These are phyloP conservation scores for Herminia tarsipennalis DNA, from an alignment of 2,888 invertebrate genomes.

Conservation along the genomic window DNA sequence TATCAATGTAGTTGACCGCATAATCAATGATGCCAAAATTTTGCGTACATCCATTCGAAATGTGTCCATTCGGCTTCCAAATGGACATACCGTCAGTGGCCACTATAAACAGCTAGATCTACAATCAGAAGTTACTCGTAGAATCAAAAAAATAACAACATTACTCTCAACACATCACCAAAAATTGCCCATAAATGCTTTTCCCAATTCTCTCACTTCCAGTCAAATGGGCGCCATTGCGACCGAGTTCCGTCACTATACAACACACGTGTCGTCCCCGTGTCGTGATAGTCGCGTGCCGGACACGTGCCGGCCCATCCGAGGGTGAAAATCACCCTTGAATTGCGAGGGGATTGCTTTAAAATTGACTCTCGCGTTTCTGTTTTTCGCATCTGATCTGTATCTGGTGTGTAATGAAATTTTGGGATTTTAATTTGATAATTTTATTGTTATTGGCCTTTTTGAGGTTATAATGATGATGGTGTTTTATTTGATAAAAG, in stretches of 20 bases:
- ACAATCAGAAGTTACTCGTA: no score
- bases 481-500: no score
- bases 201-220: constrained; percentile 58
- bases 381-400: constrained; percentile 38
- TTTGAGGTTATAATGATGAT: constrained; percentile 1
- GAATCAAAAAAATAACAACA: no score
- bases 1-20: no score
- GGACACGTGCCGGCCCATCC: constrained; percentile 25
- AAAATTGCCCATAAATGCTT: constrained; percentile 29
- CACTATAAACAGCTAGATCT: no score
- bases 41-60: no score
- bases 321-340: constrained; percentile 39
- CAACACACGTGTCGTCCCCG: constrained; percentile 51
- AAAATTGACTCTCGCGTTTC: constrained; percentile 43
- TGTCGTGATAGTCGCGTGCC: constrained; percentile 38
- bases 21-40: no score
- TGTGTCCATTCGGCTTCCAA: no score
- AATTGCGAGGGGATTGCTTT: constrained; percentile 56
- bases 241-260: constrained; percentile 60
- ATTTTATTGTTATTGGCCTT: constrained; percentile 10
- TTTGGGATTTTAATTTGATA: constrained; percentile 29
- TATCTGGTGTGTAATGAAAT: constrained; percentile 19
- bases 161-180: constrained; percentile 13
- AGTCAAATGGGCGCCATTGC: constrained; percentile 62
- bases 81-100: no score